Conservation (phyloP, 2,888 invertebrate genomes). For the Apoda limacodes region DNA sequence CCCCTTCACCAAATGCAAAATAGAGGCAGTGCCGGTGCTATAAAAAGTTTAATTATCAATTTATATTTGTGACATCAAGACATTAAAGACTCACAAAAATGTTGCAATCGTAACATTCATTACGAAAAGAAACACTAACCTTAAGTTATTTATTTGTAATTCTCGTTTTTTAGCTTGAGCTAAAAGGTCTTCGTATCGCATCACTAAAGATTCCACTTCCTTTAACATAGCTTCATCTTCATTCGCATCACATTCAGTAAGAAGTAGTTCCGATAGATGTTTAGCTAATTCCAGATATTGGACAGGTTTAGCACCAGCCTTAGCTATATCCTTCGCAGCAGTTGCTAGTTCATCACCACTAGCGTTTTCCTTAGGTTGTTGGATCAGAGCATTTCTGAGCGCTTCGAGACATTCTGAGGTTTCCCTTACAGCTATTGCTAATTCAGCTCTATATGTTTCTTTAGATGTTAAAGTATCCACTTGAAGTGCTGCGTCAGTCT, state of each 20-base stretch:
- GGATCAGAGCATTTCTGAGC: conserved; percentile 67
- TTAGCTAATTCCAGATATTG: conserved; percentile 85
- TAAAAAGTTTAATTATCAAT: too few relatives aligned
- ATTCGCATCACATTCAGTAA: conserved; percentile 79
- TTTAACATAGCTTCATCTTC: conserved; percentile 74
- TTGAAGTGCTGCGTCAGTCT: conserved; percentile 82
- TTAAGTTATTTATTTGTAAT: conserved; percentile 80
- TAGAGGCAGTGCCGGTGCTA: conserved; percentile 55
- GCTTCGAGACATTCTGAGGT: conserved; percentile 75
- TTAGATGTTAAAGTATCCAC: conserved; percentile 87
- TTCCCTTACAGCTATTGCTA: conserved; percentile 79
- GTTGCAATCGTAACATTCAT: too few relatives aligned
- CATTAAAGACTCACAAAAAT: too few relatives aligned
- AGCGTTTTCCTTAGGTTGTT: conserved; percentile 55
- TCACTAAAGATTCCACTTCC: conserved; percentile 73
- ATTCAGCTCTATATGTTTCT: conserved; percentile 84
- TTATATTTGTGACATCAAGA: too few relatives aligned
- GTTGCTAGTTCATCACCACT: conserved; percentile 70
- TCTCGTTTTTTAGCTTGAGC: conserved; percentile 80
- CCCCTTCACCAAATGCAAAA: conserved; percentile 48
- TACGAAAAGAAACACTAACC: too few relatives aligned
- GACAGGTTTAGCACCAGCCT: conserved; percentile 81
- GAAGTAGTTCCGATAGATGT: conserved; percentile 80
- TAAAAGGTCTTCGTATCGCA: conserved; percentile 76
- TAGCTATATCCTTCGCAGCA: conserved; percentile 79